These are phyloP conservation scores for Norana najaformis DNA, from an alignment of 2,888 invertebrate species.

Conservation along the genomic window DNA sequence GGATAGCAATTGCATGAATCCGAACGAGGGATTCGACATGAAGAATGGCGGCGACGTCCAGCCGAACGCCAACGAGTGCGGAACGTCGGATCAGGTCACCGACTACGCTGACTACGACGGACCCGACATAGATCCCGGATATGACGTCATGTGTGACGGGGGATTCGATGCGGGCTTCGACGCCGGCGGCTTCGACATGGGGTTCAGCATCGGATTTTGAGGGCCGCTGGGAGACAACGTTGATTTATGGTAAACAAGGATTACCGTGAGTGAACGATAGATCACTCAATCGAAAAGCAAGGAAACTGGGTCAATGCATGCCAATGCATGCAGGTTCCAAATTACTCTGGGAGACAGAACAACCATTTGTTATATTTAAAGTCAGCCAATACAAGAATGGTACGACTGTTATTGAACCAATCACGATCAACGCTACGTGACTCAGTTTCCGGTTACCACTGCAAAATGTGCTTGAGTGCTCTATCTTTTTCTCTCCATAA, in stretches of 20 bases:
- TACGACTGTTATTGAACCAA: neutral
- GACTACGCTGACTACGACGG: slow-evolving; percentile 22
- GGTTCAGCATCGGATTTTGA: slow-evolving; percentile 36
- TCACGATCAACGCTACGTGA: neutral
- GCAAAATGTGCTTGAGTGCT: neutral
- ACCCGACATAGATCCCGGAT: slow-evolving; percentile 23
- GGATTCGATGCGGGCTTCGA: slow-evolving; percentile 33
- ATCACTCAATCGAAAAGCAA: neutral
- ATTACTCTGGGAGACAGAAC: neutral
- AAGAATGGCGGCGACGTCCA: neutral
- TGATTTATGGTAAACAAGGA: neutral
- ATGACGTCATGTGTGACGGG: slow-evolving; percentile 30
- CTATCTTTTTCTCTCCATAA: neutral
- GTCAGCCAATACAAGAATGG: too few relatives aligned
- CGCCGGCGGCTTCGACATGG: slow-evolving; percentile 32
- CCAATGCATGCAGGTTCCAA: neutral
- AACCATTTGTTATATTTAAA: neutral
- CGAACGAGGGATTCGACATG: slow-evolving; percentile 13
- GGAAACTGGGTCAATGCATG: neutral
- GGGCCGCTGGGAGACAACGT: neutral
- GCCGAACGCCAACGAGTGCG: slow-evolving; percentile 10
- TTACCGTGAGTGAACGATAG: neutral
- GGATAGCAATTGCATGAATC: slow-evolving; percentile 7
- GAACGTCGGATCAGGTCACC: slow-evolving; percentile 15
- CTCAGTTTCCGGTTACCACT: neutral